Evolutionary conservation across 2,797 vertebrate species (phyloP).

Genomic region (Gobio occitaniae): DNA sequence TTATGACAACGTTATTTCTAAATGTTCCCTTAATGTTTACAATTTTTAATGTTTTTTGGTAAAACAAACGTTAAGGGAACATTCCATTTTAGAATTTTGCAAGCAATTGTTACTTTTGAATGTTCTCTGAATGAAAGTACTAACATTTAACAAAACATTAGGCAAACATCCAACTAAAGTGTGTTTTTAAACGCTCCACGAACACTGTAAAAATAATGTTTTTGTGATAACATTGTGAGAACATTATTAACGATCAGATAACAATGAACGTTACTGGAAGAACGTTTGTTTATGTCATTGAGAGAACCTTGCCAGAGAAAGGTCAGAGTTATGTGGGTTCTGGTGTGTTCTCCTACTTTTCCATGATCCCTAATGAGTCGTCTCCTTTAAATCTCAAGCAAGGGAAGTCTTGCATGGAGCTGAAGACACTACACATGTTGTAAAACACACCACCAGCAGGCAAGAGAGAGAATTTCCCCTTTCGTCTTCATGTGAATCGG

Average conservation of each 20-base stretch:
- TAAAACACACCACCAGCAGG: slow-evolving; percentile 17
- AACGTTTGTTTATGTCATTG: neutral
- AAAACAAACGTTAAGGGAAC: no score
- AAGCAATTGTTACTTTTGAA: no score
- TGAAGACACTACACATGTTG: neutral
- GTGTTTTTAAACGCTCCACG: no score
- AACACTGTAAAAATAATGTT: no score
- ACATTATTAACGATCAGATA: neutral
- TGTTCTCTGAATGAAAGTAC: no score
- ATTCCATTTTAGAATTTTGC: no score
- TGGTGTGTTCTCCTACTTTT: neutral
- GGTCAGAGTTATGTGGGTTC: neutral
- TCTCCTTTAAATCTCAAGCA: slow-evolving; percentile 13
- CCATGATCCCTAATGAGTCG: neutral
- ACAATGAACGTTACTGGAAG: neutral
- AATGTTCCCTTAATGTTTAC: no score
- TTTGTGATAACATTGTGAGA: neutral
- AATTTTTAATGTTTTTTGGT: no score
- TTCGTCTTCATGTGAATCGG: neutral
- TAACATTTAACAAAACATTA: no score
- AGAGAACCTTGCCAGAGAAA: neutral
- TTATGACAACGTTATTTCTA: no score
- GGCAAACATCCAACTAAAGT: no score
- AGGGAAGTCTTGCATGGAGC: neutral
- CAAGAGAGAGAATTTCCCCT: neutral